Evolutionary conservation across 2,113 vertebrate genomes (phyloP), one percentile per base, ranked within the genome.

Genomic region (Limanda limanda): DNA sequence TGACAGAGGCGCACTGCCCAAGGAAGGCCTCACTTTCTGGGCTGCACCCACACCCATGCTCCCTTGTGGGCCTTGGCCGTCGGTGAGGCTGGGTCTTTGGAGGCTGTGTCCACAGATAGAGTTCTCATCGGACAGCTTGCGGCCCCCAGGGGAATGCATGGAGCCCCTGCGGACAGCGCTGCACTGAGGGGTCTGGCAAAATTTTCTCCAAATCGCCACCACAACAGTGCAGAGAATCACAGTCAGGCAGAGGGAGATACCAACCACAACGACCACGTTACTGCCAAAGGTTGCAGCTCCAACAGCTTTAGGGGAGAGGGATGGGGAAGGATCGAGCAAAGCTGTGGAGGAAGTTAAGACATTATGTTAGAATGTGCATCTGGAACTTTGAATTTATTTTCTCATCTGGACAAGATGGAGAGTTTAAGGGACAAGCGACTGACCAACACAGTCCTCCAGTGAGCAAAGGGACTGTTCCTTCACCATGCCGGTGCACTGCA

Each of bases 61-160:
- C 15, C 64, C 74, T 1, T n/a, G 77, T 4, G 56, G 68, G 31
- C 76, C 62, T 1, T 83, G 94, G 75, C 90, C 88, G 1, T 98
- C 97, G 0, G 94, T 91, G 17, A 97, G 95, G 87, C 96, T 97
- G 54, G 96, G 97, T 1, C 94, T 88, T 57, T 93, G 96, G 68
- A 96, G 93, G 68, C 92, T 95, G 76, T 94, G 91, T 54, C 95
- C 95, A 52, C 94, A 98, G 82, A 98, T 97, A 68, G 95, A 97
- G 62, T 97, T 96, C 77, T 99, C 96, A 0, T 98, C 97, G 0
- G 97, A 99, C 83, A 97, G 95, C 48, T 97, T 98, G 42, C 96
- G 94, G 71, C 94, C 96, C 51, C 93, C 80, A 0, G 95, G 94
- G 1, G 96, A 95, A 82, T 95, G 96, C 68, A 94, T n/a, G 0